Evolutionary conservation across 2,888 invertebrate species (phyloP).

Genomic region (Eupithecia pulchellata): DNA sequence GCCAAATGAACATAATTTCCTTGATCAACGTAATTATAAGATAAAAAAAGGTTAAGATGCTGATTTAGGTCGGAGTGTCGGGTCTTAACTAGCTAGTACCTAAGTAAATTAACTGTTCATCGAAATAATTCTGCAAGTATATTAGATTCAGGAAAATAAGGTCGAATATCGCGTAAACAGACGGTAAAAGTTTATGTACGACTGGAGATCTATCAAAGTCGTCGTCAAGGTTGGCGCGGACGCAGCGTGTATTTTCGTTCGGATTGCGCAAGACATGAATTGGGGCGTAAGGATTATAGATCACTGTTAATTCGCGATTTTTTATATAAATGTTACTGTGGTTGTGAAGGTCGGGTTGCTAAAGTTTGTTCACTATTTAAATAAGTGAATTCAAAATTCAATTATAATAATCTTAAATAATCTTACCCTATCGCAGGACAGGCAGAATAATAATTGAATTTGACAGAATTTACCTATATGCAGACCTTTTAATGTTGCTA

Average conservation of each 20-base stretch:
- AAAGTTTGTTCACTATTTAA: background rate
- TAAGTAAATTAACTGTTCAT: background rate
- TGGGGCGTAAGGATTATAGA: conserved; percentile 9
- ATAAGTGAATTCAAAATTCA: background rate
- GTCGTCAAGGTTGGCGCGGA: conserved; percentile 73
- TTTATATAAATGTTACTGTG: background rate
- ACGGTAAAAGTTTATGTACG: conserved; percentile 32
- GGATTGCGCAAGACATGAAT: conserved; percentile 39
- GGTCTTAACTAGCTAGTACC: no score
- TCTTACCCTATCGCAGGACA: no score
- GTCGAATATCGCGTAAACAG: conserved; percentile 21
- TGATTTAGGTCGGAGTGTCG: no score
- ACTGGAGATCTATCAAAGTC: conserved; percentile 68
- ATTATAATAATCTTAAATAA: no score
- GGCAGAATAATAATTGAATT: no score
- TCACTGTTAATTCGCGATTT: conserved; percentile 7
- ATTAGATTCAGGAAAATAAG: conserved; percentile 20
- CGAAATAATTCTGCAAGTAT: conserved; percentile 1
- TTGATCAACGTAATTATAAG: no score
- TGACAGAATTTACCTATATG: no score
- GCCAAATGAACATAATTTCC: no score
- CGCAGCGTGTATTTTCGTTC: conserved; percentile 57
- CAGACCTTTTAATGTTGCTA: no score
- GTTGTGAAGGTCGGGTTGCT: background rate
- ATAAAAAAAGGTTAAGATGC: no score